A percentile compares a stretch with the other conserved stretches of the same genome.
phyloP scores from a whole-genome alignment of 2,888 invertebrate genomes.

The Habroteleia sp. region DNA sequence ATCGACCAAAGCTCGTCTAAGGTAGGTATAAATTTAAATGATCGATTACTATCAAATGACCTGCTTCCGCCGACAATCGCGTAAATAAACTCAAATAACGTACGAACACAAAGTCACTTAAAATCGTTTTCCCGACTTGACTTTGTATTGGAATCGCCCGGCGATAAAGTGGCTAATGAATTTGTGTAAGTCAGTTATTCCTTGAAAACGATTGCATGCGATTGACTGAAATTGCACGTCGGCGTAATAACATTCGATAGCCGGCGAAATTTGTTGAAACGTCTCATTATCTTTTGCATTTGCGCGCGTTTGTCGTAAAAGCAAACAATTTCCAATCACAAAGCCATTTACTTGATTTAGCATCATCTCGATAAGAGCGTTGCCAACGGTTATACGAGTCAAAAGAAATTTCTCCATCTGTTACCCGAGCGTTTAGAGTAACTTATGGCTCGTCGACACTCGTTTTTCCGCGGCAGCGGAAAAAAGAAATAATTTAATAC shows the following conservation, averaged over 20 bases:
- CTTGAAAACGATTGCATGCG: slow-evolving; percentile 11
- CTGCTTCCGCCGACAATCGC: too few relatives aligned
- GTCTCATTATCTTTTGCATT: slow-evolving; percentile 39
- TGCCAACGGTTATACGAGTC: slow-evolving; percentile 37
- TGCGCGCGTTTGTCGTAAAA: slow-evolving; percentile 26
- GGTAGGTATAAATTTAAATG: too few relatives aligned
- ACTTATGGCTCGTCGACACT: slow-evolving; percentile 53
- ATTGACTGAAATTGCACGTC: slow-evolving; percentile 3
- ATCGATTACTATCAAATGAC: too few relatives aligned
- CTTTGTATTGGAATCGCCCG: slow-evolving; percentile 2
- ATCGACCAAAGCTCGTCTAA: too few relatives aligned
- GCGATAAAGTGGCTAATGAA: slow-evolving; percentile 26
- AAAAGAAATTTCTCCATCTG: slow-evolving; percentile 53
- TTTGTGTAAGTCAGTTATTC: slow-evolving; percentile 25
- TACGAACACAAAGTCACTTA: slow-evolving; percentile 3
- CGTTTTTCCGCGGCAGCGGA: slow-evolving; percentile 41
- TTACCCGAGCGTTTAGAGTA: slow-evolving; percentile 44
- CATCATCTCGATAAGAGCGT: slow-evolving; percentile 38
- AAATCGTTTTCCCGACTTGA: not conserved
- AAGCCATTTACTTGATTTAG: slow-evolving; percentile 41
- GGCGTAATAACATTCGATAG: slow-evolving; percentile 17
- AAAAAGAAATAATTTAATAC: slow-evolving; percentile 63
- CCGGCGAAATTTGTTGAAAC: slow-evolving; percentile 28
- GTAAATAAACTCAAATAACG: slow-evolving; percentile 5
- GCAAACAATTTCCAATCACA: slow-evolving; percentile 40